These are phyloP conservation scores for Anthopleura sola DNA, from an alignment of 64 coral and sea anemone genomes.

Conservation along the genomic window DNA sequence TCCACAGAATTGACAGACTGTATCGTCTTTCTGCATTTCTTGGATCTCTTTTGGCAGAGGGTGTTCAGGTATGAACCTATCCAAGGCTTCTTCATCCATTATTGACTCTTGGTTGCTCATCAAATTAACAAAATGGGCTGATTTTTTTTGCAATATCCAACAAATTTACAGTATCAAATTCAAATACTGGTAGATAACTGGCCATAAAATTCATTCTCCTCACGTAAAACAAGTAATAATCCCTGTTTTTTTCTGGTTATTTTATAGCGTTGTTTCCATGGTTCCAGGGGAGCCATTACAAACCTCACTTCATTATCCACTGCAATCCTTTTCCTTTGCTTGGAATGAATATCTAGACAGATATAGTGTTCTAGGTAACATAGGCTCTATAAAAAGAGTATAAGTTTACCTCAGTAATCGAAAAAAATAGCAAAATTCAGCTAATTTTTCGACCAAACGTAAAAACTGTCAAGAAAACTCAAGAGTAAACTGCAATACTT, in stretches of 20 bases:
- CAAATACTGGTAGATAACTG: background rate
- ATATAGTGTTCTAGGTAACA: background rate
- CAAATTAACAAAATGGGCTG: background rate
- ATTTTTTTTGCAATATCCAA: background rate
- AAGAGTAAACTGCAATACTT: background rate
- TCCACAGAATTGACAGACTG: constrained; percentile 98
- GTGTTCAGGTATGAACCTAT: constrained; percentile 69
- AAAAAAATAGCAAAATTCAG: too few relatives aligned
- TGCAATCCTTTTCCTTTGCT: background rate
- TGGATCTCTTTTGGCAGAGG: constrained; percentile 90
- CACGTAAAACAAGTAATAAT: background rate
- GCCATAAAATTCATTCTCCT: background rate
- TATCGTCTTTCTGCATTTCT: constrained; percentile 83
- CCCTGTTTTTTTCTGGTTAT: background rate
- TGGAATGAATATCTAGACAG: background rate
- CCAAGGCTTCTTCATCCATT: constrained; percentile 53
- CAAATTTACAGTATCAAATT: background rate
- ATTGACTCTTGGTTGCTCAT: background rate
- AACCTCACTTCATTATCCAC: background rate
- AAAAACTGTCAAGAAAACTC: background rate
- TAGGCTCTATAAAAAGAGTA: background rate
- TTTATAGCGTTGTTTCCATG: background rate
- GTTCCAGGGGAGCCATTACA: background rate
- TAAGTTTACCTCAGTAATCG: background rate
- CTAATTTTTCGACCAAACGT: background rate